phyloP scores from a whole-genome alignment of 2,113 vertebrate species.

The Carollia perspicillata region DNA sequence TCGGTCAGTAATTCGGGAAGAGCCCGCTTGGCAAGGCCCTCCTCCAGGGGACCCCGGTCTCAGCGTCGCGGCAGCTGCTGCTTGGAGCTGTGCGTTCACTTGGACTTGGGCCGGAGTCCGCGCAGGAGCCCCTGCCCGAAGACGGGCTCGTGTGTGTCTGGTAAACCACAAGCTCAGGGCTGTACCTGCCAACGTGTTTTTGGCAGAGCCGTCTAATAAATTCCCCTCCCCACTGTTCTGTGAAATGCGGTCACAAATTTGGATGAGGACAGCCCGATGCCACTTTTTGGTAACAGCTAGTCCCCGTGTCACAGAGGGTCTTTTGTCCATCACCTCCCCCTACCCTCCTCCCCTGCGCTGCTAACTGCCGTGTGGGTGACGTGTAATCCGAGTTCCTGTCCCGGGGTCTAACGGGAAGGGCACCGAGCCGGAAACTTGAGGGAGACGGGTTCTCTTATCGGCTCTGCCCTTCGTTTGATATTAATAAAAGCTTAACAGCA shows the following conservation, averaged over 20 bases:
- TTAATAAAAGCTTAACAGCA: background rate
- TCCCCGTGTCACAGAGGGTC: background rate
- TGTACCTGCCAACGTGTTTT: constrained; percentile 47
- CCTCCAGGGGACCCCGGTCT: background rate
- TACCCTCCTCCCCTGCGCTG: background rate
- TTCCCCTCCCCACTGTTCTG: background rate
- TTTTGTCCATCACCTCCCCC: background rate
- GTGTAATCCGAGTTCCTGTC: background rate
- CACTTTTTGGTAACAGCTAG: background rate
- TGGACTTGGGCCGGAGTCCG: constrained; percentile 19
- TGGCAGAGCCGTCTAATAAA: constrained; percentile 51
- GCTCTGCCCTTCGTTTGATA: background rate
- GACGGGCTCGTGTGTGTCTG: constrained; percentile 38
- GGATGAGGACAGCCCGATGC: constrained; percentile 6
- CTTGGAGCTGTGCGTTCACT: constrained; percentile 19
- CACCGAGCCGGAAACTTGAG: background rate
- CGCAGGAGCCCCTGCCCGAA: constrained; percentile 37
- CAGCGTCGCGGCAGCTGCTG: constrained; percentile 35
- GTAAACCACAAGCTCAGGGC: constrained; percentile 45
- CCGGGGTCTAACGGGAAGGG: background rate
- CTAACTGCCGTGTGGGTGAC: background rate
- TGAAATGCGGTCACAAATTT: constrained; percentile 20
- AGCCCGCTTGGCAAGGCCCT: background rate
- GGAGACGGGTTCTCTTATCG: background rate
- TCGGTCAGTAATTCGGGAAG: constrained; percentile 47